A percentile compares a stretch with the other conserved stretches of the same genome.
phyloP scores from a whole-genome alignment of 2,113 vertebrate species.

The Neodon shergylaensis region DNA sequence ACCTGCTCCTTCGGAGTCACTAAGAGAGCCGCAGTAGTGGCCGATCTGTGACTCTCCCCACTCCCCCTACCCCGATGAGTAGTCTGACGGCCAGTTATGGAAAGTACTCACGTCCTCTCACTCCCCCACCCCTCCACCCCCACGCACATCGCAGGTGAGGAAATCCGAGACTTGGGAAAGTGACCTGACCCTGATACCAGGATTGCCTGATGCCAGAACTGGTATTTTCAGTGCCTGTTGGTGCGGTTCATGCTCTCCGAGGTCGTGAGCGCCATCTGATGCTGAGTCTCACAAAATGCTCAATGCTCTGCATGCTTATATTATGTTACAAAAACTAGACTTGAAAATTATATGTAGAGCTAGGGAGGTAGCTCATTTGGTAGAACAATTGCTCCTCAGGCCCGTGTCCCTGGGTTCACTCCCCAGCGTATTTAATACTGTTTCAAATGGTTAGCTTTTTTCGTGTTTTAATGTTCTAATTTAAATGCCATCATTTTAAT shows the following conservation, averaged over 20 bases:
- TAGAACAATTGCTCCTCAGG: not conserved
- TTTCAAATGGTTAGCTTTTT: not conserved
- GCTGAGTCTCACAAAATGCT: not conserved
- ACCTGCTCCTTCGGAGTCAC: not conserved
- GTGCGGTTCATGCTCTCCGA: not conserved
- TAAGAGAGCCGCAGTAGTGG: not conserved
- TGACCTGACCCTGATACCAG: not conserved
- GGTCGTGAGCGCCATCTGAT: constrained; percentile 66
- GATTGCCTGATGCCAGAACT: not conserved
- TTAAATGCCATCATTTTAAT: not conserved
- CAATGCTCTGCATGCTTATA: not conserved
- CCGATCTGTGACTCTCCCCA: no score
- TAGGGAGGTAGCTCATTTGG: not conserved
- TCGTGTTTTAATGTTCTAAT: not conserved
- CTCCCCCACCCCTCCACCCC: not conserved
- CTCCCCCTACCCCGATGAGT: not conserved
- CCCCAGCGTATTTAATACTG: not conserved
- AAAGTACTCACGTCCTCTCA: not conserved
- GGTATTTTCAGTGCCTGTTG: not conserved
- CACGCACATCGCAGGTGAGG: not conserved
- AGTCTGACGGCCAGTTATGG: not conserved
- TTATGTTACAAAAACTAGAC: not conserved
- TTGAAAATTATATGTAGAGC: not conserved
- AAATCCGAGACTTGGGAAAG: not conserved
- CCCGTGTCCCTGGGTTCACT: not conserved